Conservation (phyloP, 2,888 invertebrate species). For the Caenorhabditis wallacei region DNA sequence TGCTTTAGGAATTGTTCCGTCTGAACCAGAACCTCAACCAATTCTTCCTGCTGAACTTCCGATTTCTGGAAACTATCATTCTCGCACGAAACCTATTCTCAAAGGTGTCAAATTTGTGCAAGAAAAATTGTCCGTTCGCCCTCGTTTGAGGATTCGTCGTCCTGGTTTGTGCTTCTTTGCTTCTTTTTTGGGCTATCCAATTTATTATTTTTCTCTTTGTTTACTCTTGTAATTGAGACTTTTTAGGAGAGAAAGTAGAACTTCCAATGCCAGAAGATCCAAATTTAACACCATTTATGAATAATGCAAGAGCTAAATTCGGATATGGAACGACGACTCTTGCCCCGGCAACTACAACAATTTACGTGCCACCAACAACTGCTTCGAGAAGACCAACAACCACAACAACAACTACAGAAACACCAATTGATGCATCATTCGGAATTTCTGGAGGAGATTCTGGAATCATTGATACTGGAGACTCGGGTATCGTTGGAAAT, state of each 20-base stretch:
- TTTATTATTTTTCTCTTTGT: background rate
- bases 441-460: conserved; percentile 49
- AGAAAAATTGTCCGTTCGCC: conserved; percentile 80
- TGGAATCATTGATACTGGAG: conserved; percentile 40
- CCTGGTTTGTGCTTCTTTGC: conserved; percentile 74
- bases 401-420: conserved; percentile 67
- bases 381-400: conserved; percentile 68
- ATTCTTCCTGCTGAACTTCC: conserved; percentile 66
- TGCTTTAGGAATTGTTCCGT: conserved; percentile 56
- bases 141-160: conserved; percentile 79
- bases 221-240: background rate
- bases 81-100: conserved; percentile 70
- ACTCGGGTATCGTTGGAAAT: conserved; percentile 30
- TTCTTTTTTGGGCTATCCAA: conserved; percentile 18
- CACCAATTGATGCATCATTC: conserved; percentile 55
- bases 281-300: conserved; percentile 74
- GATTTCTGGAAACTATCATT: conserved; percentile 72
- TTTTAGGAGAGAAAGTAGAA: conserved; percentile 54
- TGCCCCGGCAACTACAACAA: conserved; percentile 50
- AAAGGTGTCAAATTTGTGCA: conserved; percentile 76
- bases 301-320: conserved; percentile 70
- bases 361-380: conserved; percentile 67
- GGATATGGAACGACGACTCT: conserved; percentile 63
- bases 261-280: conserved; percentile 68
- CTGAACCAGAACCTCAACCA: conserved; percentile 52